Percentiles rank a stretch among this genome's conserved stretches.
Evolutionary conservation across 2,797 vertebrate genomes (phyloP).

Genomic region (Crocodylus rhombifer): DNA sequence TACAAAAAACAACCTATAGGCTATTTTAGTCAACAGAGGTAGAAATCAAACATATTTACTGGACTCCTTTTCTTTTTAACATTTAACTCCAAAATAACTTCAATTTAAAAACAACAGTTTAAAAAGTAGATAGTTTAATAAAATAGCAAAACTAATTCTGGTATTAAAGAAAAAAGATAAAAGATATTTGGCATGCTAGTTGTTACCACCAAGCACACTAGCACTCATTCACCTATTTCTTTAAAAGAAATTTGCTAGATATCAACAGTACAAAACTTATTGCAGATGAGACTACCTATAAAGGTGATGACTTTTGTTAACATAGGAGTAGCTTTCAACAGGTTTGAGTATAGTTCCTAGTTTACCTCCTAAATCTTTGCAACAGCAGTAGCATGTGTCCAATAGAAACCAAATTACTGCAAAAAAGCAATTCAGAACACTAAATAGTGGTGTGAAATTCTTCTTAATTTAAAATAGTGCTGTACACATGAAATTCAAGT

Average conservation of each 20-base stretch:
- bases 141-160: neutral
- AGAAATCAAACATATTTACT: neutral
- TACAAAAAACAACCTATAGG: neutral
- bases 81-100: neutral
- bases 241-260: neutral
- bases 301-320: neutral
- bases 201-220: neutral
- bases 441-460: neutral
- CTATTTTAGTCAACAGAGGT: neutral
- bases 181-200: neutral
- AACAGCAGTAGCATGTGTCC: neutral
- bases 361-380: neutral
- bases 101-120: neutral
- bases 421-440: neutral
- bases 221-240: neutral
- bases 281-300: neutral
- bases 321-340: neutral
- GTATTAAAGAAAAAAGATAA: neutral
- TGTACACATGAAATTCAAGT: neutral
- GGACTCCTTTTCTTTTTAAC: neutral
- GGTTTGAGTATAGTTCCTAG: neutral
- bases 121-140: neutral
- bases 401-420: neutral
- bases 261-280: neutral
- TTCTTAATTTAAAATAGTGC: neutral